Percentiles rank a stretch among this genome's conserved stretches.
These are phyloP conservation scores for Pristis pectinata DNA, from an alignment of 2,797 vertebrate species.

Conservation along the genomic window DNA sequence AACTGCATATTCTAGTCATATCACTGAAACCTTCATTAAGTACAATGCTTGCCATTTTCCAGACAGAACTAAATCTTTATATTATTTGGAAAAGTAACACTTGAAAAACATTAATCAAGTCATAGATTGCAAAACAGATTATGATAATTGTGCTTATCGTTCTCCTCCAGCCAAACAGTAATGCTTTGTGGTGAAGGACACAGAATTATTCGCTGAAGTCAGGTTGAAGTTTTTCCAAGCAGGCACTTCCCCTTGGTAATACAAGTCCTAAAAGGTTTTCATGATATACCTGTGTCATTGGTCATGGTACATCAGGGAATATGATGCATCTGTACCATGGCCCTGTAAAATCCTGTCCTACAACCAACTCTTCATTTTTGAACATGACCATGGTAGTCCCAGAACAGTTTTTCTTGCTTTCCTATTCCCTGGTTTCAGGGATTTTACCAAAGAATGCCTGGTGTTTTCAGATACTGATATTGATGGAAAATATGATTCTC, in stretches of 20 bases:
- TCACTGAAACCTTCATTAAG: background rate
- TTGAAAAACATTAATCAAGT: background rate
- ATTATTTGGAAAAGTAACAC: background rate
- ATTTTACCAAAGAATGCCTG: background rate
- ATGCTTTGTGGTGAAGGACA: background rate
- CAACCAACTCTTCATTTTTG: background rate
- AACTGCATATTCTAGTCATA: background rate
- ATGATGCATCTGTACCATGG: background rate
- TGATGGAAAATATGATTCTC: background rate
- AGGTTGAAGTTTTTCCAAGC: background rate
- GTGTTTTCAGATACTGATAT: background rate
- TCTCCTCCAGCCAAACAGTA: background rate
- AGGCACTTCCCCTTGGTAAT: background rate
- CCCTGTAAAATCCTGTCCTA: background rate
- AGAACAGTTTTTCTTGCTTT: background rate
- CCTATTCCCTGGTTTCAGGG: background rate
- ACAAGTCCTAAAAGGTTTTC: background rate
- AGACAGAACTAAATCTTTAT: background rate
- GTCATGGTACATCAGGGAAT: background rate
- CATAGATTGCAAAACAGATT: constrained; percentile 11
- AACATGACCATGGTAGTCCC: background rate
- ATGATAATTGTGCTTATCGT: background rate
- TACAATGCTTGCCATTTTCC: background rate
- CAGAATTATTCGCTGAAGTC: background rate
- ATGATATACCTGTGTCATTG: background rate